Evolutionary conservation across 2,888 invertebrate species (phyloP), one percentile per base, ranked within the genome.

Genomic region (Agriopis leucophaearia): DNA sequence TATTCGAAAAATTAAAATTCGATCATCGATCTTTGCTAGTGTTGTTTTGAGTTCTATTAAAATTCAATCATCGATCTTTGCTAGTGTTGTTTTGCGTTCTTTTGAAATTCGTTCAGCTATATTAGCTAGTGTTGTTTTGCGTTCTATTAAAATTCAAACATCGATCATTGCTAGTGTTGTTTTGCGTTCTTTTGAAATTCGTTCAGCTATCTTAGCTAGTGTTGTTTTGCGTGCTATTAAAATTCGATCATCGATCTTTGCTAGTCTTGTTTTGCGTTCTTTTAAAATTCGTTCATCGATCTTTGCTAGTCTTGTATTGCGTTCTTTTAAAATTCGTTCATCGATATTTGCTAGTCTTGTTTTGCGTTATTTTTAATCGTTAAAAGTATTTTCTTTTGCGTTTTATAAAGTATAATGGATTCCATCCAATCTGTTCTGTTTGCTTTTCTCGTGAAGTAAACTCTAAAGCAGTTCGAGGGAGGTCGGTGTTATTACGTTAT

Each of bases 351-450:
- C n/a, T 58, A 36, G 18, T 55, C 48, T 40, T 50, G 35, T 56
- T 61, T 52, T 66, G 62, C 54, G 62, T 61, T 42, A 66, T 71
- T 71, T 61, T 70, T 67, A 72, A 70, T 74, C 75, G 74, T 77
- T 68, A 77, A 75, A 79, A 74, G 73, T 72, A 75, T 72, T 77
- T 81, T 76, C n/a, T 79, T 81, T 82, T 80, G 80, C n/a, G 2
- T 55, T 18, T 18, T 55, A 44, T 55, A 44, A 44, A 44, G 55
- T 55, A 78, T 80, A 76, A 74, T 75, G 76, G 75, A 81, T 82
- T 81, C 81, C 74, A 83, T 85, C 48, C 8, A 85, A 85, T 75
- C 74, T 73, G 70, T 74, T 79, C 74, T 85, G 82, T 86, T 87
- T 82, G 83, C 74, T 65, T 74, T 74, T 68, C 72, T 60, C 47